phyloP scores from a whole-genome alignment of 2,888 invertebrate genomes.

The Diloba caeruleocephala region DNA sequence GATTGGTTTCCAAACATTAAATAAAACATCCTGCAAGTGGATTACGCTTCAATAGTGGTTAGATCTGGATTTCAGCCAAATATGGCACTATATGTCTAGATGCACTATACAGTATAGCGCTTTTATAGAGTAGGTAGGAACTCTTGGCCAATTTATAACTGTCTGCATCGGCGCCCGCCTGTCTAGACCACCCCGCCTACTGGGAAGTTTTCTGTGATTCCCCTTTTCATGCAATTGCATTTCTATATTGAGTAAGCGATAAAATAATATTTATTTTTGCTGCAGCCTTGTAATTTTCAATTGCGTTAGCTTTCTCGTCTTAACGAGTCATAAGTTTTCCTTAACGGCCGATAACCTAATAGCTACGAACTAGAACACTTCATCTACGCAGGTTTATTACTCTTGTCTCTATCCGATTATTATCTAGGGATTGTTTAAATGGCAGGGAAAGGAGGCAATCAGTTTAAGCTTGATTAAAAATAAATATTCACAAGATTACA shows the following conservation, averaged over 20 bases:
- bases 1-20: constrained; percentile 1
- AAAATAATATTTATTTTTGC: constrained; percentile 40
- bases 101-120: constrained; percentile 51
- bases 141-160: constrained; percentile 68
- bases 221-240: constrained; percentile 47
- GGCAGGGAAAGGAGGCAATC: constrained; percentile 52
- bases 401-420: constrained; percentile 57
- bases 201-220: constrained; percentile 63
- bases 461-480: constrained; percentile 40
- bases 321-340: constrained; percentile 51
- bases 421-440: constrained; percentile 63
- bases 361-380: constrained; percentile 57
- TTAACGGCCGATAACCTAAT: constrained; percentile 53
- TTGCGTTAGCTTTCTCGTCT: constrained; percentile 56
- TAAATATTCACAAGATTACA: neutral
- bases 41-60: constrained; percentile 24
- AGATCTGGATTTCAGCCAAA: constrained; percentile 64
- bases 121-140: constrained; percentile 65
- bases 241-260: constrained; percentile 12
- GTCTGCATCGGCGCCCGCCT: constrained; percentile 70
- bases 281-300: constrained; percentile 52
- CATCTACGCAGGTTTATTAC: constrained; percentile 69
- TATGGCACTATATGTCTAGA: constrained; percentile 49
- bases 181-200: constrained; percentile 75
- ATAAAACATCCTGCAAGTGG: constrained; percentile 27